Percentiles rank a stretch among this genome's conserved stretches.
phyloP scores from a whole-genome alignment of 2,888 invertebrate genomes.

The Erebia palarica region DNA sequence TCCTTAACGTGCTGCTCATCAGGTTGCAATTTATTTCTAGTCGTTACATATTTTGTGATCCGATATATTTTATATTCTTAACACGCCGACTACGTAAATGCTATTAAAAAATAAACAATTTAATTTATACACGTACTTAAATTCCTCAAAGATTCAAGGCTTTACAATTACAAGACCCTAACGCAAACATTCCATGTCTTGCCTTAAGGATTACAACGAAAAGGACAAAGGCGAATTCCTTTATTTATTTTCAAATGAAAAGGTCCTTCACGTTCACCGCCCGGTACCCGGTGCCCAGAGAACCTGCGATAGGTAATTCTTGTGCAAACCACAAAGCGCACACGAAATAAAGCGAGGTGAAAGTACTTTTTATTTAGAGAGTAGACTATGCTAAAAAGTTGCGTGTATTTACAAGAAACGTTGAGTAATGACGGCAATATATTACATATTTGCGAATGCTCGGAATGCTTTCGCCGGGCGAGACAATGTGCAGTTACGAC shows the following conservation, averaged over 20 bases:
- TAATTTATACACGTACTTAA: conserved; percentile 18
- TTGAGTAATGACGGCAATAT: conserved; percentile 65
- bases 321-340: conserved; percentile 52
- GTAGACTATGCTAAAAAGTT: conserved; percentile 61
- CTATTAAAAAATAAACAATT: conserved; percentile 18
- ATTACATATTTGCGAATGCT: conserved; percentile 64
- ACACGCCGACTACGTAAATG: not conserved
- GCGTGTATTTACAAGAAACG: conserved; percentile 66
- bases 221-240: conserved; percentile 43
- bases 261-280: conserved; percentile 36
- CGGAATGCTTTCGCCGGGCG: conserved; percentile 39
- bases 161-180: conserved; percentile 38
- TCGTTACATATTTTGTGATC: not conserved
- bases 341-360: conserved; percentile 61
- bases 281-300: conserved; percentile 35
- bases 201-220: conserved; percentile 41
- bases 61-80: not conserved
- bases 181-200: conserved; percentile 40
- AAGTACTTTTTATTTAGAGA: conserved; percentile 68
- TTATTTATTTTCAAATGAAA: conserved; percentile 42
- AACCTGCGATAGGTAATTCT: conserved; percentile 49
- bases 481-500: conserved; percentile 29
- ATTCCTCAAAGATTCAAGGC: conserved; percentile 27
- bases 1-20: too few species aligned
- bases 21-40: too few species aligned